Evolutionary conservation across 2,888 invertebrate species (phyloP).

Genomic region (Pandemis heparana): DNA sequence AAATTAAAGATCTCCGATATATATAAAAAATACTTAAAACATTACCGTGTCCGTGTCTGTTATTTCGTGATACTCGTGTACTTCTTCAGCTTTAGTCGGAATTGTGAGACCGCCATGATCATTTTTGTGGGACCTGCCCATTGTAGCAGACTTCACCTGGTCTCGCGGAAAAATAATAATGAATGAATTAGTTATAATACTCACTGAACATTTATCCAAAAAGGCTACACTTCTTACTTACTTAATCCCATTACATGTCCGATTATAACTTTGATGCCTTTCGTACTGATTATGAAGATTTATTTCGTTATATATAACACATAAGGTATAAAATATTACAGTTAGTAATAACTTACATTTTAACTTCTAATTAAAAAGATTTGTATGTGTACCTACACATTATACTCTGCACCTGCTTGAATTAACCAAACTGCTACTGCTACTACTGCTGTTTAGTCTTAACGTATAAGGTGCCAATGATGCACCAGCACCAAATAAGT

Average conservation of each 20-base stretch:
- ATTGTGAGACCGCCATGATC: slow-evolving; percentile 53
- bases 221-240: no score
- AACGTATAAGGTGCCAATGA: background rate
- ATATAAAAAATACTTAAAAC: background rate
- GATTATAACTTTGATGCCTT: no score
- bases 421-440: no score
- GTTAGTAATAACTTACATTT: no score
- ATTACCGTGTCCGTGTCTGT: slow-evolving; percentile 75
- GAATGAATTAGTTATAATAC: background rate
- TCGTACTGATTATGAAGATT: no score
- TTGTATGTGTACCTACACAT: no score
- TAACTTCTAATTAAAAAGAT: no score
- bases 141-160: slow-evolving; percentile 71
- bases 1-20: background rate
- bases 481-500: background rate
- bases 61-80: slow-evolving; percentile 79
- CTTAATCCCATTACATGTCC: no score
- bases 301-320: no score
- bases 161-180: background rate
- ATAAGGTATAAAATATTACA: no score
- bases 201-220: background rate
- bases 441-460: background rate
- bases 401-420: no score
- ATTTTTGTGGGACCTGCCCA: slow-evolving; percentile 63
- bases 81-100: slow-evolving; percentile 60